Evolutionary conservation across 2,888 invertebrate species (phyloP), one percentile per base, ranked within the genome.

Genomic region (Melipona beecheii): DNA sequence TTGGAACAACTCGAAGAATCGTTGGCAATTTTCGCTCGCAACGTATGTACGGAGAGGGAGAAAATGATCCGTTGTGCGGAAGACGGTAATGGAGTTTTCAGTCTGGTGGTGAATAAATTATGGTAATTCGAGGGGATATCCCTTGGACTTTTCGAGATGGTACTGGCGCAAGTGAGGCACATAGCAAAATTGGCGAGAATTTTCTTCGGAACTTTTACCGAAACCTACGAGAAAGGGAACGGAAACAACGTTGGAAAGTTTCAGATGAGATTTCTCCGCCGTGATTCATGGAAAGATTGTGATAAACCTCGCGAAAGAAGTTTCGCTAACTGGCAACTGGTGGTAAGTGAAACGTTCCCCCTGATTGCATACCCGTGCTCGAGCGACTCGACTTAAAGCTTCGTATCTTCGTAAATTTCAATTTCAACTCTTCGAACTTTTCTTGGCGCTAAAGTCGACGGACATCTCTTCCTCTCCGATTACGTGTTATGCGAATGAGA

Each of bases 241-340:
- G 27, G 54, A 15, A 27, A 60, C 49, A 50, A 62, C 27, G 49
- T 72, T 72, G 60, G 60, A 50, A 17, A 72, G 72, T 70, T 56
- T 56, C 56, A 36, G 49, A n/a, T 49, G 54, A 78, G 79, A 78
- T 79, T 79, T 79, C 79, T 79, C 69, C 79, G 52, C 19, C 21
- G 68, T 27, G 78, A 62, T 79, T 69, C 78, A 64, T 78, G 64
- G 54, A 49, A 27, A 69, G 43, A 54, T 68, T 31, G 69, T 43
- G 49, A 15, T n/a, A 60, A 69, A 69, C 52, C 64, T 69, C 69
- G 69, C 43, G 69, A 78, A 54, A 54, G 49, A 78, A 56, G 43
- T 49, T 78, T 62, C 50, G 60, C 68, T 78, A 79, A 78, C 77
- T 60, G 60, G 27, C 72, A 49, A 72, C 60, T 49, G 27, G 6